These are phyloP conservation scores for Dolichoris vasculosae DNA, from an alignment of 1,140 invertebrate genomes.

Conservation along the genomic window DNA sequence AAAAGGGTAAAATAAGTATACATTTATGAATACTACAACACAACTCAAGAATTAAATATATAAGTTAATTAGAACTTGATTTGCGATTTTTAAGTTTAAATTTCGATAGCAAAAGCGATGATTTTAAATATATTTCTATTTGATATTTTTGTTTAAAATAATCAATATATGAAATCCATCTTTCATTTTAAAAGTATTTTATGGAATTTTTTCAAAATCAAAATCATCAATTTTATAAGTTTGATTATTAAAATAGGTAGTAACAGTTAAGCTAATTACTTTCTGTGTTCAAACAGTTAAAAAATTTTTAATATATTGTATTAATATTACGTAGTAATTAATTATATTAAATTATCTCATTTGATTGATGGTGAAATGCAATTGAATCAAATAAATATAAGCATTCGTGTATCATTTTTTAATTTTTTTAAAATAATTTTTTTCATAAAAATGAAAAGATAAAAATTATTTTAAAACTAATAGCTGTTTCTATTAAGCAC, in stretches of 20 bases:
- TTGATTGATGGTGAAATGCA: background rate
- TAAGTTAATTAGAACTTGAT: slow-evolving; percentile 76
- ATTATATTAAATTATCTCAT: background rate
- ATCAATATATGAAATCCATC: slow-evolving; percentile 81
- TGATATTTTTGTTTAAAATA: slow-evolving; percentile 88
- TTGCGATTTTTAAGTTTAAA: slow-evolving; percentile 79
- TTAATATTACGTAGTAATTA: too few relatives aligned
- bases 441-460: background rate
- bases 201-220: slow-evolving; percentile 82
- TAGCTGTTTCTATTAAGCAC: slow-evolving; percentile 47
- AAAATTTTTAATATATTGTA: background rate
- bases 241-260: slow-evolving; percentile 84
- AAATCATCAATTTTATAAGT: slow-evolving; percentile 89
- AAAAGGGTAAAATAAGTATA: background rate
- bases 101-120: slow-evolving; percentile 80
- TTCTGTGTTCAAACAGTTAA: slow-evolving; percentile 69
- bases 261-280: slow-evolving; percentile 77
- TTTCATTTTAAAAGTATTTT: slow-evolving; percentile 79
- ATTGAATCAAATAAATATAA: too few relatives aligned
- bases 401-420: background rate
- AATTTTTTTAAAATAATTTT: background rate
- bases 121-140: slow-evolving; percentile 76
- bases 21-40: slow-evolving; percentile 75
- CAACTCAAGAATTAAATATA: slow-evolving; percentile 84
- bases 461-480: background rate